These are phyloP conservation scores for Cephalophus harveyi DNA, from an alignment of 2,113 vertebrate genomes.

Conservation along the genomic window DNA sequence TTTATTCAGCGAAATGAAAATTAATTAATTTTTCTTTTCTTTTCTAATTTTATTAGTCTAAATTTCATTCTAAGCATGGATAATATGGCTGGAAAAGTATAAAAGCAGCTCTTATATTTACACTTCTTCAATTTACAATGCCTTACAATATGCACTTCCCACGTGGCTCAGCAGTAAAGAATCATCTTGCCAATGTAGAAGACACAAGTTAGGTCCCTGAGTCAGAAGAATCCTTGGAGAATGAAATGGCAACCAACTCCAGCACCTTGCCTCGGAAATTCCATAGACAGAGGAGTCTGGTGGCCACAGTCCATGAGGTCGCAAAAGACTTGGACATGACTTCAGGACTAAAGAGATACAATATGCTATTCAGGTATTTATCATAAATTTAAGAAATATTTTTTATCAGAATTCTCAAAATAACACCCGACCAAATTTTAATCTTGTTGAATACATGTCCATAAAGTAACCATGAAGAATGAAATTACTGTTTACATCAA, in stretches of 20 bases:
- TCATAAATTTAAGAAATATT: not conserved
- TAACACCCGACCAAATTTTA: not conserved
- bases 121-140: not conserved
- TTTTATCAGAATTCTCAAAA: not conserved
- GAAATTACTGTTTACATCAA: not conserved
- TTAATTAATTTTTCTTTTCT: not conserved
- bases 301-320: not conserved
- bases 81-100: not conserved
- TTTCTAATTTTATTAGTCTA: not conserved
- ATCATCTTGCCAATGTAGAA: not conserved
- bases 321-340: not conserved
- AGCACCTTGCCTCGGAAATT: not conserved
- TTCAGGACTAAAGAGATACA: not conserved
- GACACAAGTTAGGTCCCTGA: not conserved
- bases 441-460: not conserved
- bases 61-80: not conserved
- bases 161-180: not conserved
- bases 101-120: not conserved
- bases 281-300: not conserved
- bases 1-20: not conserved
- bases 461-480: not conserved
- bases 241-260: not conserved
- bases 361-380: not conserved
- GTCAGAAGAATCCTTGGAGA: not conserved
- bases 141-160: not conserved